Base-by-base conservation (phyloP, 1,140 invertebrate species). In the Agraylea sexmaculata region DNA sequence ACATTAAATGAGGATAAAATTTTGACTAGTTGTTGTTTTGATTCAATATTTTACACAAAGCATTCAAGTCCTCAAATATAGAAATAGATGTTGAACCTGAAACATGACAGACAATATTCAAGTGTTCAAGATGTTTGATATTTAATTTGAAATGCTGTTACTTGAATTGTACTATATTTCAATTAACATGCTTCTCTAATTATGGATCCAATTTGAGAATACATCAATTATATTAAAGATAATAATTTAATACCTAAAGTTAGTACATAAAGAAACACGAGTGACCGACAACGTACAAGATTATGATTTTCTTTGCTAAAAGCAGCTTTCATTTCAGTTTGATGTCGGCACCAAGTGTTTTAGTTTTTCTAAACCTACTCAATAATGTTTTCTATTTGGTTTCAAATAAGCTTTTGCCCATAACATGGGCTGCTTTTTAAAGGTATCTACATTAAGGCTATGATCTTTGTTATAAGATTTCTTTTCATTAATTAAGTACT, bases 201-300 rank as follows among this genome's bases (percentile, higher is more conserved):
- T 19, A 43, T 41, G 47, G 47, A 46, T 49, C 47, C 47, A 49
- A 49, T 43, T 45, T 49, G 47, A 49, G 47, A 49, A 46, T 43
- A 49, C 47, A 49, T 49, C 40, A 39, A 49, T 46, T 46, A 40
- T 49, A 43, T 32, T 43, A 49, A 49, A 22, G 41, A 43, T 39
- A 32, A 39, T 48, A 43, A 48, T 45, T 45, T 49, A 49, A 43
- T 41, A 43, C 40, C 47, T 49, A 49, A 46, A 27, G 47, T 49
- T 43, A 45, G 40, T 45, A 49, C 43, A 41, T 25, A 42, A 49
- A 49, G 40, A 43, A 49, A 45, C 43, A 49, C 13, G 34, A 41
- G 41, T 43, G 40, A 42, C 39, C 39, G 37, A 21, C 37, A 39
- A 39, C 37, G 29, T 30, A 29, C 20, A 13, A 39, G 31, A 39